Evolutionary conservation across 2,797 vertebrate species (phyloP).

Genomic region (Crenuchus spilurus): DNA sequence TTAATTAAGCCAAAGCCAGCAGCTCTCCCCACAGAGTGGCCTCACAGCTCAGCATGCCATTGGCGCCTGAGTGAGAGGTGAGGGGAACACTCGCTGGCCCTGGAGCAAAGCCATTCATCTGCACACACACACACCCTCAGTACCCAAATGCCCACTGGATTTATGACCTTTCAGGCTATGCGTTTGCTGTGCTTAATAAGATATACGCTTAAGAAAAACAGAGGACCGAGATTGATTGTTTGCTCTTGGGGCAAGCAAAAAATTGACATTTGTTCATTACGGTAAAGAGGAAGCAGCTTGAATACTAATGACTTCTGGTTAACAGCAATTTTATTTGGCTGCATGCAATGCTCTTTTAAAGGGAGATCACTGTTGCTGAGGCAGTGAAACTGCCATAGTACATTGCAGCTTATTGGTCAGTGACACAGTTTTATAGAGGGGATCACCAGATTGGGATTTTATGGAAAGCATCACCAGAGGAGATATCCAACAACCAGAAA

Average conservation of each 20-base stretch:
- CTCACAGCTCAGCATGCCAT: constrained; percentile 6
- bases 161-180: neutral
- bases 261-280: neutral
- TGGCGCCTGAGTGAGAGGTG: constrained; percentile 36
- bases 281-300: neutral
- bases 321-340: neutral
- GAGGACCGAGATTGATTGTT: neutral
- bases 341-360: too few relatives aligned
- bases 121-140: neutral
- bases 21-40: constrained; percentile 32
- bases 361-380: too few relatives aligned
- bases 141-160: constrained; percentile 18
- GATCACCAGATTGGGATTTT: too few relatives aligned
- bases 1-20: constrained; percentile 45
- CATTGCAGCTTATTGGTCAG: too few relatives aligned
- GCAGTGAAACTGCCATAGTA: too few relatives aligned
- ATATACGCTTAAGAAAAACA: constrained; percentile 5
- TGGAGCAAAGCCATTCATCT: constrained; percentile 21
- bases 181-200: constrained; percentile 33
- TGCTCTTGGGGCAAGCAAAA: neutral
- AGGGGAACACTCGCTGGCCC: constrained; percentile 22
- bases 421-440: too few relatives aligned
- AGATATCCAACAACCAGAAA: too few relatives aligned
- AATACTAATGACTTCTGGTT: neutral
- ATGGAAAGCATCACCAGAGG: too few relatives aligned